phyloP scores from a whole-genome alignment of 2,797 vertebrate genomes.

The Aplochiton taeniatus region DNA sequence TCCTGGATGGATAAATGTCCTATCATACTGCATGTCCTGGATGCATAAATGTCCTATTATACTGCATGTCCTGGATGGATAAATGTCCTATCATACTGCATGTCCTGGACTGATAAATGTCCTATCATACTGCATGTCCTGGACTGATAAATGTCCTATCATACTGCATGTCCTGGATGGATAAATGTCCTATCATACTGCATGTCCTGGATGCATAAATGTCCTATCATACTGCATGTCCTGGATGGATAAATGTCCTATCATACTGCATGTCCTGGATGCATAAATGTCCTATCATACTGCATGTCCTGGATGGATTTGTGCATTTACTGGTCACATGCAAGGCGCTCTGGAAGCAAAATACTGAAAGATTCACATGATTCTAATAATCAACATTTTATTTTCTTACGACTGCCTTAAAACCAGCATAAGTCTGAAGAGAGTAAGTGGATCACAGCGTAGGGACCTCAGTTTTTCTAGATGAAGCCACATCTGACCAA shows the following conservation, averaged over 20 bases:
- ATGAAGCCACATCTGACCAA: no score
- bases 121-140: constrained; percentile 33
- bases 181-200: constrained; percentile 19
- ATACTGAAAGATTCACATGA: constrained; percentile 4
- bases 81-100: constrained; percentile 22
- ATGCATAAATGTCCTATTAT: constrained; percentile 22
- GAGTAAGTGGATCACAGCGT: no score
- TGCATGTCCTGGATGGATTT: constrained; percentile 31
- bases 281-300: constrained; percentile 22
- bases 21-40: constrained; percentile 28
- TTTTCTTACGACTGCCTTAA: no score
- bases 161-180: constrained; percentile 26
- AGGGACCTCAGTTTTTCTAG: no score
- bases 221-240: constrained; percentile 34
- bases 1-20: constrained; percentile 26
- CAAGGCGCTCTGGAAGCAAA: constrained; percentile 32
- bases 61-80: constrained; percentile 29
- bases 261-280: constrained; percentile 23
- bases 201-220: constrained; percentile 28
- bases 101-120: constrained; percentile 27
- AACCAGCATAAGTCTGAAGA: no score
- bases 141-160: constrained; percentile 23
- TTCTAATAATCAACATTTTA: no score
- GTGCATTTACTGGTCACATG: constrained; percentile 22
- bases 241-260: constrained; percentile 26